Conservation (phyloP, 2,888 invertebrate genomes). For the Amblyjoppa fuscipennis region DNA sequence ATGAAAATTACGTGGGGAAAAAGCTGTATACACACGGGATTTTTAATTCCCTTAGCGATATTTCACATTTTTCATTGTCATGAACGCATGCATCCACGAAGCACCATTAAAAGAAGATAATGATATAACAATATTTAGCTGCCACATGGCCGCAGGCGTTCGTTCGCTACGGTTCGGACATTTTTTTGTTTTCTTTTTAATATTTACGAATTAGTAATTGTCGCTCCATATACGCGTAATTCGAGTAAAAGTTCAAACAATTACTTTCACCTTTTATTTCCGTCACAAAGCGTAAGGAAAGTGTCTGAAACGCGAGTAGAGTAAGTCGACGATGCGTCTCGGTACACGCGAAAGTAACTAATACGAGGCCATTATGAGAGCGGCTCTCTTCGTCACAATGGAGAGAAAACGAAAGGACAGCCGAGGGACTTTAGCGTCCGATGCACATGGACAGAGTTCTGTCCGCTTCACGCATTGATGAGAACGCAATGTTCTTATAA, state of each 20-base stretch:
- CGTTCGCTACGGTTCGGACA: conserved; percentile 33
- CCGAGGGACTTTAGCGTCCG: conserved; percentile 52
- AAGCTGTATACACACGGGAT: not conserved
- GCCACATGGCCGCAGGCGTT: not conserved
- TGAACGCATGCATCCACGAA: not conserved
- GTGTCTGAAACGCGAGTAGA: conserved; percentile 46
- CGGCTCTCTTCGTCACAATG: conserved; percentile 71
- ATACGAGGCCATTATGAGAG: conserved; percentile 73
- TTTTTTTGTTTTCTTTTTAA: not conserved
- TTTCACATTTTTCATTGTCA: not conserved
- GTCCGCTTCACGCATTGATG: conserved; percentile 58
- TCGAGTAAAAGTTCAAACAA: conserved; percentile 71
- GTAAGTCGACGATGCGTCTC: conserved; percentile 4
- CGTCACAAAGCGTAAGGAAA: conserved; percentile 75
- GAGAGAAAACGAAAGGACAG: conserved; percentile 75
- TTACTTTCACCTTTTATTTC: conserved; percentile 81
- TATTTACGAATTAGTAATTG: conserved; percentile 38
- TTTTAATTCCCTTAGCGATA: conserved; percentile 1
- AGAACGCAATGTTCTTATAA: conserved; percentile 59
- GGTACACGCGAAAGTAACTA: conserved; percentile 58
- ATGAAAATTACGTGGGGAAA: not conserved
- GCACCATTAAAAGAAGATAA: not conserved
- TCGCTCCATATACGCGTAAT: conserved; percentile 64
- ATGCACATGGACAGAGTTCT: conserved; percentile 60
- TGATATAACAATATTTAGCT: not conserved